Percentiles rank a stretch among this genome's conserved stretches.
These are phyloP conservation scores for Pseudomyrmex dendroicus DNA, from an alignment of 1,140 invertebrate genomes.

Conservation along the genomic window DNA sequence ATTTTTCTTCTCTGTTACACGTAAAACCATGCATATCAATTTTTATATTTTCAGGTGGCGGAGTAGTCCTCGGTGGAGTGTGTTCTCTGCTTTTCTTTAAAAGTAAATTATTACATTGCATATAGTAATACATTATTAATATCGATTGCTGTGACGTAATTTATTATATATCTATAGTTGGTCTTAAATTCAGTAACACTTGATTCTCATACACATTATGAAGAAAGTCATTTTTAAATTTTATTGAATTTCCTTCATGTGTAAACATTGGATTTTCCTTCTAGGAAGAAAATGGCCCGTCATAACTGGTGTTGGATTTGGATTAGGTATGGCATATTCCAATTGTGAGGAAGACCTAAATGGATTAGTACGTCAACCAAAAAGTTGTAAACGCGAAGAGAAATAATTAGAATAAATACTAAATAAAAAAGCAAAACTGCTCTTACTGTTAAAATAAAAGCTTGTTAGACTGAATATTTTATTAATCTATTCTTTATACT, in stretches of 20 bases:
- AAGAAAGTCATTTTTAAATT: no score
- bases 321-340: constrained; percentile 91
- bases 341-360: constrained; percentile 90
- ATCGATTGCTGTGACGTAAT: background rate
- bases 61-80: constrained; percentile 88
- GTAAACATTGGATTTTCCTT: constrained; percentile 66
- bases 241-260: no score
- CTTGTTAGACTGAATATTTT: constrained; percentile 37
- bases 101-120: constrained; percentile 78
- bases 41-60: constrained; percentile 87
- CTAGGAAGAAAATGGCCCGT: constrained; percentile 89
- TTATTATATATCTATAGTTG: no score
- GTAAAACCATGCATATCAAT: constrained; percentile 56
- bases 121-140: background rate
- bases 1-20: background rate
- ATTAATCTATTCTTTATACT: background rate
- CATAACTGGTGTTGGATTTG: constrained; percentile 89
- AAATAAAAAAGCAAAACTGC: constrained; percentile 43
- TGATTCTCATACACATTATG: no score
- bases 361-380: constrained; percentile 68
- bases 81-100: constrained; percentile 89
- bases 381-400: constrained; percentile 53
- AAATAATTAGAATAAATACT: constrained; percentile 51
- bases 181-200: no score
- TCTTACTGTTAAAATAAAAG: constrained; percentile 35